phyloP scores from a whole-genome alignment of 2,888 invertebrate species.

The Apomyelois bistriatella region DNA sequence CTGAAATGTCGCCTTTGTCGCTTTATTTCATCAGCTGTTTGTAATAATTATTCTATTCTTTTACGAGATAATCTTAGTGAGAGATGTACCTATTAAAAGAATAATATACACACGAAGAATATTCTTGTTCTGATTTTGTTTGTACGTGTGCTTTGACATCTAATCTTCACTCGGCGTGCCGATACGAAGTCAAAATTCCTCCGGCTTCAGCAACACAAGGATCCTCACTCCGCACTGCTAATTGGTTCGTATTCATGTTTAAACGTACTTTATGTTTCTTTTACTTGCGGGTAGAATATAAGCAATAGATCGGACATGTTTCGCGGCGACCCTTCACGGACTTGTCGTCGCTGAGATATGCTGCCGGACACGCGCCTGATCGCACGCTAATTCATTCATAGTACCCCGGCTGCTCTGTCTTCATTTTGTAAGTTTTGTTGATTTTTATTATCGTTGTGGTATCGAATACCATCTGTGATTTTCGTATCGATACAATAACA shows the following conservation, averaged over 20 bases:
- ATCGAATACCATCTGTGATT: too few species aligned
- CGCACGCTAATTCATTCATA: too few species aligned
- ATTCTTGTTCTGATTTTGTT: neutral
- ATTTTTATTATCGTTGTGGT: too few species aligned
- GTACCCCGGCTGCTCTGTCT: too few species aligned
- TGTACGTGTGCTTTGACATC: neutral
- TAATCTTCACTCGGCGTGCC: neutral
- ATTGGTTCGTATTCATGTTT: slow-evolving; percentile 41
- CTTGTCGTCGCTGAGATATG: too few species aligned
- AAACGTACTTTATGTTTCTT: neutral
- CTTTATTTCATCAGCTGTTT: slow-evolving; percentile 10
- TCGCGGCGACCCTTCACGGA: neutral
- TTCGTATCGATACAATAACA: too few species aligned
- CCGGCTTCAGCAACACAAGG: slow-evolving; percentile 58
- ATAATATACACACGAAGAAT: neutral
- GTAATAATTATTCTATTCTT: neutral
- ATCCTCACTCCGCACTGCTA: slow-evolving; percentile 60
- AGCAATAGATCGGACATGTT: neutral
- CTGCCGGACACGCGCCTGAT: too few species aligned
- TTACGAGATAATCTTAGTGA: neutral
- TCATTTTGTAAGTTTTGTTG: too few species aligned
- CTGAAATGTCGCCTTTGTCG: neutral
- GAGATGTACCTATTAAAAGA: neutral
- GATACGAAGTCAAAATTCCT: slow-evolving; percentile 56
- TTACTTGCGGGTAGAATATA: neutral